Base-by-base conservation (phyloP, 2,113 vertebrate species). In the Psilopsiagon aurifrons region DNA sequence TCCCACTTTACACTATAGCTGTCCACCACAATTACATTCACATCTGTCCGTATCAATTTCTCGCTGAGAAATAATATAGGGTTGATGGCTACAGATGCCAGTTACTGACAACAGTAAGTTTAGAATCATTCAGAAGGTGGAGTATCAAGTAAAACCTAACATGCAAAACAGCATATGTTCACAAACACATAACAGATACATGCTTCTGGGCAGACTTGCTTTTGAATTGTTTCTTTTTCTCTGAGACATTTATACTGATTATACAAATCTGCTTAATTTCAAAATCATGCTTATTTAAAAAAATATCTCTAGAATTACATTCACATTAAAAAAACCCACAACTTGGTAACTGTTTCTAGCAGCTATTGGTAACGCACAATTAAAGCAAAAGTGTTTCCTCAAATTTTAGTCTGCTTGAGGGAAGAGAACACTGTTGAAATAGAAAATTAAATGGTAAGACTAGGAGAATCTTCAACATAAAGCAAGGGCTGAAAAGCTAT, bases 131-230 rank as follows among this genome's bases (percentile, higher is more conserved):
- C 29, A 6, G 2, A 3, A 9, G 4, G 17, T 24, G 27, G 43
- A 80, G n/a, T 17, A 70, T n/a, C 10, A 37, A 55, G 13, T 46
- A 52, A 80, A 94, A 33, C 2, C 7, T 77, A 67, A 41, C 5
- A 35, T 13, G 19, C 8, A 27, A 54, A 86, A 54, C 31, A 37
- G 11, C 27, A 12, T 70, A 37, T 13, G 39, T 54, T 70, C 9
- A 17, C n/a, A 60, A 12, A 41, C 39, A 52, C 7, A 6, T 31
- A 83, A 29, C 0, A 3, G 46, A 41, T 6, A 47, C 0, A 6
- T 43, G 35, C 43, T 47, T 9, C 8, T 3, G 1, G 13, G 49
- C 27, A 71, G 70, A 66, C 23, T 54, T 35, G 7, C 28, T 29
- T 67, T 73, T 49, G 35, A 37, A 67, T 39, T 66, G 5, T 52